Evolutionary conservation across 2,113 vertebrate genomes (phyloP).

Genomic region (Ctenodactylus gundi): DNA sequence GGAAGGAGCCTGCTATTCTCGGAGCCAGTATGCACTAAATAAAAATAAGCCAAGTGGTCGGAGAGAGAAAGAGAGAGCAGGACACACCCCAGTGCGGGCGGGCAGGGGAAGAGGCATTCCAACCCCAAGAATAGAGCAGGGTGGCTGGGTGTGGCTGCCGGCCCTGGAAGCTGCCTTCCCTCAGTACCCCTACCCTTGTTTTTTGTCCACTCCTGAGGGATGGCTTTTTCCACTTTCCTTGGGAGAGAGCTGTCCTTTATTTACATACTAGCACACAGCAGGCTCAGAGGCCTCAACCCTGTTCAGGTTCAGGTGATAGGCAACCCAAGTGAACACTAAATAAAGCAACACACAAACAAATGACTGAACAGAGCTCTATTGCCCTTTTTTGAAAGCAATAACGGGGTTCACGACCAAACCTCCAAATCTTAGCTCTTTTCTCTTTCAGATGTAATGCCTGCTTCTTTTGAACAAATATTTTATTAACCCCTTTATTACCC

Average conservation of each 20-base stretch:
- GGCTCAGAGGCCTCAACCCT: not conserved
- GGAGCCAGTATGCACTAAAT: no score
- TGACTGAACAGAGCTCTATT: not conserved
- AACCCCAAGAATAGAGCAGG: no score
- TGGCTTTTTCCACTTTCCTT: not conserved
- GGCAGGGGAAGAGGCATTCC: rapidly evolving
- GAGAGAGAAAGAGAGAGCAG: not conserved
- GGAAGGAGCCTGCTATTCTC: rapidly evolving
- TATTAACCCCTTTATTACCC: not conserved
- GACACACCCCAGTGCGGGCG: no score
- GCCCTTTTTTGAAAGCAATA: not conserved
- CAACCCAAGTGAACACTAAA: not conserved
- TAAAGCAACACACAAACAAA: not conserved
- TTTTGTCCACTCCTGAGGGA: rapidly evolving
- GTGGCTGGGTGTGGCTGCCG: rapidly evolving
- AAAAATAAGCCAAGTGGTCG: not conserved
- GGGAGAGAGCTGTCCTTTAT: not conserved
- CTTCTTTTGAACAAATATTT: not conserved
- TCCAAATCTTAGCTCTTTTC: not conserved
- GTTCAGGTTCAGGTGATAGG: rapidly evolving
- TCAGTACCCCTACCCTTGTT: no score
- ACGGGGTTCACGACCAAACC: not conserved
- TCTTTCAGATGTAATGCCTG: not conserved
- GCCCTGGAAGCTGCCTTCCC: rapidly evolving
- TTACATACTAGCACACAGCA: not conserved